Evolutionary conservation across 64 coral and sea anemone species (phyloP), one percentile per base, ranked within the genome.

Genomic region (Anthopleura sola): DNA sequence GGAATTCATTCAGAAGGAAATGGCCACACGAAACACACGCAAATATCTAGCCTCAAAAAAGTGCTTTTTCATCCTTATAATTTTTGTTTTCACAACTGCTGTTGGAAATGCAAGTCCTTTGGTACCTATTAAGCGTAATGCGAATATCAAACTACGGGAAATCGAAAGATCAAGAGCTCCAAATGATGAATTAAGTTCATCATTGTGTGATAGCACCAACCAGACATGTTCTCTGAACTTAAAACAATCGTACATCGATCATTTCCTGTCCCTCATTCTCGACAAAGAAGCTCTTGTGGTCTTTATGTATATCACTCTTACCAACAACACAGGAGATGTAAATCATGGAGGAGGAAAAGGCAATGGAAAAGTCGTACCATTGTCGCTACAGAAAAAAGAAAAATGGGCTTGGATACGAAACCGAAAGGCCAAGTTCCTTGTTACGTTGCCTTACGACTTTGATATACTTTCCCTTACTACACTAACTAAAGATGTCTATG

Each of bases 391-490:
- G 24, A 34, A 60, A 19, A 87, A 80, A 34, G 90, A 92, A 56
- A 96, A 92, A 55, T 92, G 90, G 87, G 89, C 87, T 3, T 99
- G 92, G 97, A 75, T 99, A 46, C 86, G 90, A 48, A 82, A 99
- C 48, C 23, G 39, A 16, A 86, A 89, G 48, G 97, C 88, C 2
- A 92, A 90, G 54, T 99, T 99, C 77, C 87, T 99, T 15, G 87
- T 87, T 6, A 94, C 92, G 0, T 78, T 99, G 19, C 97, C 97
- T 0, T 94, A 99, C 80, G 97, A 99, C 86, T 92, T 94, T 69
- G 97, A 99, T 57, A 99, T 99, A 44, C 87, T 99, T n/a, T 99
- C 97, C 13, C 90, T 99, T 3, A 95, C 97, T 17, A 99, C 88
- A 0, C 84, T 99, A 16, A 89, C 84, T 54, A 92, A 78, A 68